Base-by-base conservation (phyloP, 2,113 vertebrate genomes). In the Romanogobio albipinnatus region DNA sequence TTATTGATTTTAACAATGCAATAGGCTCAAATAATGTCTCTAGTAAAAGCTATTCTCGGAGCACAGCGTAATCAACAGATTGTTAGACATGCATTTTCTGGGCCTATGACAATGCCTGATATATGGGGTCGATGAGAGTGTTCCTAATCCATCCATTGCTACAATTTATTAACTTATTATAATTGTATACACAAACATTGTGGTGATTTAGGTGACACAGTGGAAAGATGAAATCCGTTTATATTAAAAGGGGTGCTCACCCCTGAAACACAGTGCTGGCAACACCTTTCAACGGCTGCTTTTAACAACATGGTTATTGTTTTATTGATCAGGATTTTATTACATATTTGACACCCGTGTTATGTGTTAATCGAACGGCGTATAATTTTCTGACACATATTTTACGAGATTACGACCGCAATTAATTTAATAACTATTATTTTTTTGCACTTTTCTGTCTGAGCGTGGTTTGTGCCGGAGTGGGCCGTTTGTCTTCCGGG, bases 161-260 rank as follows among this genome's bases (percentile, higher is more conserved):
- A 91, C 95, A 97, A 99, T 99, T 99, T 99, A 99, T 99, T 94
- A 96, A 96, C 97, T 97, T 97, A 99, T 99, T 98, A 98, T 99
- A 99, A 99, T 98, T 99, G 98, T 99, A 99, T 99, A 99, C 97
- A 99, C 97, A 99, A 99, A 99, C 98, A 99, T 96, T 97, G 96
- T 94, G 94, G 96, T 99, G 98, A 99, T 99, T 99, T 99, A 99
- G 95, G 95, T 98, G 98, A 98, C 98, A 97, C 1, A 92, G 97
- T 96, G 96, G 96, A 98, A 97, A 98, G 98, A 99, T 98, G 97
- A 99, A 99, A 99, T 97, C 96, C 97, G 96, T 98, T 99, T 97
- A 96, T 99, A 98, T 99, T 99, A 99, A 99, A 99, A 99, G 98
- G 98, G 97, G 99, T 98, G 97, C 95, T 99, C 97, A 99, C 97